phyloP scores from a whole-genome alignment of 2,888 invertebrate genomes.

The Laothoe populi region DNA sequence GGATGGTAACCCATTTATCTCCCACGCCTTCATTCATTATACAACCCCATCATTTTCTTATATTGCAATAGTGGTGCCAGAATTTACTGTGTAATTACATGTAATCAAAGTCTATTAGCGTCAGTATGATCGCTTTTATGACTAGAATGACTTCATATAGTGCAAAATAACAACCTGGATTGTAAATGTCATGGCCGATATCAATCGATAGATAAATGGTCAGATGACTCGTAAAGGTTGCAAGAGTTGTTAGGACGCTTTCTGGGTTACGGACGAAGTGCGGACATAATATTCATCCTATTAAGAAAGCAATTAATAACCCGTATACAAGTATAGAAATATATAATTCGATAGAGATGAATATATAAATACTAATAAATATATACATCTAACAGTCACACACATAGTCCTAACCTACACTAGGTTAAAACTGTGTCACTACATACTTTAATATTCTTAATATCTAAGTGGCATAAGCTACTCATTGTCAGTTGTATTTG shows the following conservation, averaged over 20 bases:
- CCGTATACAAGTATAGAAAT: too few relatives aligned
- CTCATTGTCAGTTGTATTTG: too few relatives aligned
- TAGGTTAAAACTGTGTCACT: too few relatives aligned
- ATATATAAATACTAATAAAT: too few relatives aligned
- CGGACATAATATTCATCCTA: background rate
- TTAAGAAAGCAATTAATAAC: background rate
- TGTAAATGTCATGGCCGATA: slow-evolving; percentile 2
- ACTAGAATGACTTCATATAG: background rate
- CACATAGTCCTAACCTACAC: too few relatives aligned
- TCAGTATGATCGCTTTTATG: background rate
- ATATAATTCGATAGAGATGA: too few relatives aligned
- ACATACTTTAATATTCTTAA: too few relatives aligned
- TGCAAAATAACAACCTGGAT: background rate
- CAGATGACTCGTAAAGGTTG: background rate
- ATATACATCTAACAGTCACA: too few relatives aligned
- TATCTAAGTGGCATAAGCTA: too few relatives aligned
- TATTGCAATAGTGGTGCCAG: background rate
- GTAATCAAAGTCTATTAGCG: background rate
- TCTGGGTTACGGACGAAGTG: slow-evolving; percentile 13
- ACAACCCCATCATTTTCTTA: background rate
- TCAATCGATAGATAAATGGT: slow-evolving; percentile 10
- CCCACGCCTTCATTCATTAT: background rate
- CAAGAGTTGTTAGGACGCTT: background rate
- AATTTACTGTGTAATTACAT: background rate
- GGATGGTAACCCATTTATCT: background rate